phyloP scores from a whole-genome alignment of 2,888 invertebrate genomes.

The Chouioia cunea region DNA sequence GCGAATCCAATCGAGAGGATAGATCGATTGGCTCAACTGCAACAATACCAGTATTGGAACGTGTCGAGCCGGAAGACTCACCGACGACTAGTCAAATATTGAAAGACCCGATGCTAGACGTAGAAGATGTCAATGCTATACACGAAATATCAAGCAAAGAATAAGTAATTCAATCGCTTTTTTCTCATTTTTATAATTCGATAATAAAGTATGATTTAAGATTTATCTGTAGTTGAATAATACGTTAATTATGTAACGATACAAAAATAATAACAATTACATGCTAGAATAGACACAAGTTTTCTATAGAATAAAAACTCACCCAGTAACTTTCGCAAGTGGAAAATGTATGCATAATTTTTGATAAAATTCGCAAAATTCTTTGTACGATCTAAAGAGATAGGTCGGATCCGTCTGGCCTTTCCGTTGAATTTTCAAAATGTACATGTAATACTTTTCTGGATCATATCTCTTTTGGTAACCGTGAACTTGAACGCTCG shows the following conservation, averaged over 20 bases:
- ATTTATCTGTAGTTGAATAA: too few species aligned
- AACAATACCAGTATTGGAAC: conserved; percentile 13
- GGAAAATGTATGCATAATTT: conserved; percentile 94
- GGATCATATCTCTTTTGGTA: conserved; percentile 97
- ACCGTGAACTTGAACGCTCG: conserved; percentile 85
- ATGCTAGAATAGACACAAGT: too few species aligned
- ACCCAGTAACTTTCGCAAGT: conserved; percentile 91
- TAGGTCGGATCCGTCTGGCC: conserved; percentile 88
- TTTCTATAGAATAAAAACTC: too few species aligned
- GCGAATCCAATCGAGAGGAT: background rate
- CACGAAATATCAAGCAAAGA: background rate
- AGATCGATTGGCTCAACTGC: conserved; percentile 8
- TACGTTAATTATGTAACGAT: too few species aligned
- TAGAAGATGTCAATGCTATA: conserved; percentile 5
- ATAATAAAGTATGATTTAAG: too few species aligned
- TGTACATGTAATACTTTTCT: conserved; percentile 97
- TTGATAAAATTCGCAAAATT: conserved; percentile 96
- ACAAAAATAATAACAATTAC: too few species aligned
- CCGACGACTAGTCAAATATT: conserved; percentile 12
- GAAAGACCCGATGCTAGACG: too few species aligned
- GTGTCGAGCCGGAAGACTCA: conserved; percentile 2
- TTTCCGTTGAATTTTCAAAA: conserved; percentile 85
- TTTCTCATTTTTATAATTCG: too few species aligned
- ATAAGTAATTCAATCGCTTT: too few species aligned
- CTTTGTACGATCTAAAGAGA: conserved; percentile 94